phyloP scores from a whole-genome alignment of 1,140 invertebrate species.

The Oncopeltus fasciatus region DNA sequence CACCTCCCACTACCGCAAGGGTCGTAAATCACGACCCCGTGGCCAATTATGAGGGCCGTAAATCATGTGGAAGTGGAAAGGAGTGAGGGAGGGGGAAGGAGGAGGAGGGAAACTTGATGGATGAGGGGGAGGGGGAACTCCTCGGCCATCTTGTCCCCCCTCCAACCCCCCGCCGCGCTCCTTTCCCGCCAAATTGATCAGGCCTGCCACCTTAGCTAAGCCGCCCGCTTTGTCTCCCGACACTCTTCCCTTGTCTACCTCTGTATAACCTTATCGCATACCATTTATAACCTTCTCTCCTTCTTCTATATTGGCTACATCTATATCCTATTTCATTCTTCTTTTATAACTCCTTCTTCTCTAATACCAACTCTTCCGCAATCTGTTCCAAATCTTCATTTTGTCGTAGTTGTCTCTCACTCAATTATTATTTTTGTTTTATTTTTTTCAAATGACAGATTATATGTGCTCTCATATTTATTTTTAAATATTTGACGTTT shows the following conservation, averaged over 20 bases:
- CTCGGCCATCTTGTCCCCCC: neutral
- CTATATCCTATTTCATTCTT: neutral
- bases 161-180: no score
- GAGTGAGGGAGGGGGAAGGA: neutral
- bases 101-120: neutral
- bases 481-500: no score
- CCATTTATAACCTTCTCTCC: neutral
- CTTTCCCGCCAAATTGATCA: constrained; percentile 2
- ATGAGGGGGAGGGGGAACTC: neutral
- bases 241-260: neutral
- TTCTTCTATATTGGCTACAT: neutral
- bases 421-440: no score
- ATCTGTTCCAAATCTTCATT: no score
- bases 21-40: neutral
- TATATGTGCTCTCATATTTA: no score
- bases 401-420: no score
- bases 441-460: no score
- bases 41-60: constrained; percentile 1
- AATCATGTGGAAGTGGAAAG: constrained; percentile 1
- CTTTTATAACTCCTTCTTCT: neutral
- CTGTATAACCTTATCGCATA: neutral
- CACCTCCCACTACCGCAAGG: neutral
- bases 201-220: constrained; percentile 5
- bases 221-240: neutral
- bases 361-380: no score